phyloP scores from a whole-genome alignment of 2,113 vertebrate genomes.

The Notiomystis cincta region DNA sequence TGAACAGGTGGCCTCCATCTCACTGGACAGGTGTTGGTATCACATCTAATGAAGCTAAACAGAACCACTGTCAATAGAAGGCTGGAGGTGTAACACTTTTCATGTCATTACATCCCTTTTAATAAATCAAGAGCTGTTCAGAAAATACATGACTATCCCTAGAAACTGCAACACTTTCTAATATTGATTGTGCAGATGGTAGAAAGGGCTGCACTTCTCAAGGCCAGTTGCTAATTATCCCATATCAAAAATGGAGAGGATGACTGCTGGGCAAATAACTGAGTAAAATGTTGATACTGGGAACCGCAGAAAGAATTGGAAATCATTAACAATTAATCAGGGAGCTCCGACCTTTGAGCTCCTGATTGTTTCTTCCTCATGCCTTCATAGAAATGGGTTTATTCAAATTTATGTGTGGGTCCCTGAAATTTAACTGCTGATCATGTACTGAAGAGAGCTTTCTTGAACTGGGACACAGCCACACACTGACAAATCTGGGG shows the following conservation, averaged over 20 bases:
- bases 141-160: not conserved
- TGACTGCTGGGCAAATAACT: constrained; percentile 5
- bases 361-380: not conserved
- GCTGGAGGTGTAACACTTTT: not conserved
- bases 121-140: constrained; percentile 26
- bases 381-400: not conserved
- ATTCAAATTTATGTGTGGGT: not conserved
- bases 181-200: constrained; percentile 3
- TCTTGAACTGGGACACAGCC: not conserved
- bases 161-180: not conserved
- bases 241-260: constrained; percentile 29
- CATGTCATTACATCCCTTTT: not conserved
- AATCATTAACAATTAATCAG: constrained; percentile 33
- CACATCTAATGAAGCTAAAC: constrained; percentile 19
- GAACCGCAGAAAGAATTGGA: not conserved
- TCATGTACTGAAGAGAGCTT: not conserved
- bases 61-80: constrained; percentile 19
- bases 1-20: constrained; percentile 8
- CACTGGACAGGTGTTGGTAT: not conserved
- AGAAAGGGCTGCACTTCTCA: constrained; percentile 1
- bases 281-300: not conserved
- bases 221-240: constrained; percentile 43
- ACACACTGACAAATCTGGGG: not conserved
- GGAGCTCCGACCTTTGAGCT: not conserved
- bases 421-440: not conserved